A percentile compares a stretch with the other conserved stretches of the same genome.
Evolutionary conservation across 2,797 vertebrate genomes (phyloP).

Genomic region (Pseudopleuronectes americanus): DNA sequence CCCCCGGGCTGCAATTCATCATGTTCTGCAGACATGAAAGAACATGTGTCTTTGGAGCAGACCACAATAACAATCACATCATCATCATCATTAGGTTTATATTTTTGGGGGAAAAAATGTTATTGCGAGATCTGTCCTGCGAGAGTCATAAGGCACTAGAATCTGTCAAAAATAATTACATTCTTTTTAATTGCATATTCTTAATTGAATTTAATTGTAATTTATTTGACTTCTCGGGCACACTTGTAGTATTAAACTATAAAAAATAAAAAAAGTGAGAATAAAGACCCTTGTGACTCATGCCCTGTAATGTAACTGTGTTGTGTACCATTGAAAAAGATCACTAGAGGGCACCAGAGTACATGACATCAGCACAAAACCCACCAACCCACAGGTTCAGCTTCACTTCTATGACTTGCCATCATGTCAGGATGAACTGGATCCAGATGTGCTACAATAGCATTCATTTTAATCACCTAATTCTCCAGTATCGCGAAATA

Average conservation of each 20-base stretch:
- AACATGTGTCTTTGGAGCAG: neutral
- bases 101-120: no score
- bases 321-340: neutral
- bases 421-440: constrained; percentile 36
- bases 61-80: neutral
- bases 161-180: no score
- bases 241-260: neutral
- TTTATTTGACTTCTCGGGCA: no score
- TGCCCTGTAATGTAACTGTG: neutral
- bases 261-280: neutral
- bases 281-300: neutral
- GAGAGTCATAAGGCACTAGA: no score
- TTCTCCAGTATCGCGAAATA: constrained; percentile 8
- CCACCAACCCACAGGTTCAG: neutral
- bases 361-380: constrained; percentile 33
- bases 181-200: no score
- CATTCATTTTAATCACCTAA: constrained; percentile 17
- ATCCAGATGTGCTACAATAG: constrained; percentile 59
- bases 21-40: neutral
- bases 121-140: no score
- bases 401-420: constrained; percentile 1
- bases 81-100: neutral
- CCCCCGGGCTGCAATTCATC: neutral
- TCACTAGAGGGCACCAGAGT: constrained; percentile 74
- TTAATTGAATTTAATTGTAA: no score